Percentiles rank a stretch among this genome's conserved stretches.
Conservation (phyloP, 2,113 vertebrate genomes). For the Rhinoderma darwinii region DNA sequence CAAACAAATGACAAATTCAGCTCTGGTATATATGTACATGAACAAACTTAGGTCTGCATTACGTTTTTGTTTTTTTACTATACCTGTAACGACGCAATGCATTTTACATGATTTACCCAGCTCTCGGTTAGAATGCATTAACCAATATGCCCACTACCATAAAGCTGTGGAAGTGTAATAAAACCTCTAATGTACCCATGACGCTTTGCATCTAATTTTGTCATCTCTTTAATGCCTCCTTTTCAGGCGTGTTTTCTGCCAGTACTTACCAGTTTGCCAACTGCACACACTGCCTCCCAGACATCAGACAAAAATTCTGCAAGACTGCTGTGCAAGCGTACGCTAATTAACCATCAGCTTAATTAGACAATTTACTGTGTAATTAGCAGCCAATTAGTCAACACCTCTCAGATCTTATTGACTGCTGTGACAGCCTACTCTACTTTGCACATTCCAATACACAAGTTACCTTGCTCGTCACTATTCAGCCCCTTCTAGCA, state of each 20-base stretch:
- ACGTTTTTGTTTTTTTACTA: neutral
- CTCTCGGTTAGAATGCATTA: slow-evolving; percentile 61
- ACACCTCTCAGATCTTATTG: slow-evolving; percentile 90
- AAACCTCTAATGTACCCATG: slow-evolving; percentile 74
- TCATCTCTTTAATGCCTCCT: slow-evolving; percentile 75
- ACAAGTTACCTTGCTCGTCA: slow-evolving; percentile 72
- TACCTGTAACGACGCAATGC: neutral
- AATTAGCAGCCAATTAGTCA: slow-evolving; percentile 97
- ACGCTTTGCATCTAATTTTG: slow-evolving; percentile 75
- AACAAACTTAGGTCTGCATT: too few species aligned
- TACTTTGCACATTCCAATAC: slow-evolving; percentile 81
- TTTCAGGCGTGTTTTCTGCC: slow-evolving; percentile 78
- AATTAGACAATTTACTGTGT: slow-evolving; percentile 98
- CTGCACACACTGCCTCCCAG: slow-evolving; percentile 88
- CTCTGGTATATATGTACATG: too few species aligned
- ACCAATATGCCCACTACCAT: slow-evolving; percentile 57
- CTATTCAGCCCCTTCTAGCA: slow-evolving; percentile 58
- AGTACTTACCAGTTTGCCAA: slow-evolving; percentile 87
- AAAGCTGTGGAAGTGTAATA: slow-evolving; percentile 69
- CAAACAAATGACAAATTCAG: too few species aligned
- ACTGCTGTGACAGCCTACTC: slow-evolving; percentile 91
- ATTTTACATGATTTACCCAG: slow-evolving; percentile 59
- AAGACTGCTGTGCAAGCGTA: slow-evolving; percentile 90
- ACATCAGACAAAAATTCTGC: slow-evolving; percentile 87
- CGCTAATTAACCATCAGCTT: slow-evolving; percentile 94